Evolutionary conservation across 2,113 vertebrate genomes (phyloP).

Genomic region (Siniperca chuatsi): DNA sequence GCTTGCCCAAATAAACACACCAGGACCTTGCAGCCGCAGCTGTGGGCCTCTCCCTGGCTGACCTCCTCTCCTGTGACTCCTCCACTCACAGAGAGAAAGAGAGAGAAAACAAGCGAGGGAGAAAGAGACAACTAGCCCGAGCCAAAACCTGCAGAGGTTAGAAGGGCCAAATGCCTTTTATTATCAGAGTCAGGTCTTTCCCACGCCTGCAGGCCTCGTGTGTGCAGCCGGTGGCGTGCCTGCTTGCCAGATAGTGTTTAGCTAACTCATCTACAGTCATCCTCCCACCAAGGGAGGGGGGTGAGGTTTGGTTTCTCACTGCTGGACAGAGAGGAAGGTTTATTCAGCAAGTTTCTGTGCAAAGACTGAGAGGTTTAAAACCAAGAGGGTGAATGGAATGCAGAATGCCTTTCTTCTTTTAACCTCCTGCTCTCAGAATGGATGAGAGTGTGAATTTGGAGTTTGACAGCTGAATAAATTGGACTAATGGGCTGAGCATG

Average conservation of each 20-base stretch:
- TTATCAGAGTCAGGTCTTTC: constrained; percentile 83
- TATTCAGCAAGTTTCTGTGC: constrained; percentile 71
- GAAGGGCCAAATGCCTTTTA: constrained; percentile 79
- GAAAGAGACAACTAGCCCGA: constrained; percentile 65
- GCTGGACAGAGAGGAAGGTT: constrained; percentile 61
- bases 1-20: constrained; percentile 85
- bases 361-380: constrained; percentile 59
- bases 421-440: constrained; percentile 61
- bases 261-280: constrained; percentile 77
- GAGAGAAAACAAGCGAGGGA: constrained; percentile 71
- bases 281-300: constrained; percentile 58
- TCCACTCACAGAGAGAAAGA: constrained; percentile 65
- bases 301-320: constrained; percentile 59
- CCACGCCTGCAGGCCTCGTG: constrained; percentile 80
- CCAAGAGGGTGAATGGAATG: constrained; percentile 58
- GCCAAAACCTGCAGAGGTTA: constrained; percentile 76
- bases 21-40: constrained; percentile 74
- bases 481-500: constrained; percentile 75
- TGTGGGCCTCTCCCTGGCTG: constrained; percentile 79
- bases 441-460: constrained; percentile 66
- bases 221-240: constrained; percentile 75
- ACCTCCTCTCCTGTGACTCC: constrained; percentile 74
- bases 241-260: constrained; percentile 77
- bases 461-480: constrained; percentile 80
- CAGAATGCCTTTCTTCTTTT: constrained; percentile 54